Percentiles rank a stretch among this genome's conserved stretches.
These are phyloP conservation scores for Psammodynastes pulverulentus DNA, from an alignment of 2,113 vertebrate genomes.

Conservation along the genomic window DNA sequence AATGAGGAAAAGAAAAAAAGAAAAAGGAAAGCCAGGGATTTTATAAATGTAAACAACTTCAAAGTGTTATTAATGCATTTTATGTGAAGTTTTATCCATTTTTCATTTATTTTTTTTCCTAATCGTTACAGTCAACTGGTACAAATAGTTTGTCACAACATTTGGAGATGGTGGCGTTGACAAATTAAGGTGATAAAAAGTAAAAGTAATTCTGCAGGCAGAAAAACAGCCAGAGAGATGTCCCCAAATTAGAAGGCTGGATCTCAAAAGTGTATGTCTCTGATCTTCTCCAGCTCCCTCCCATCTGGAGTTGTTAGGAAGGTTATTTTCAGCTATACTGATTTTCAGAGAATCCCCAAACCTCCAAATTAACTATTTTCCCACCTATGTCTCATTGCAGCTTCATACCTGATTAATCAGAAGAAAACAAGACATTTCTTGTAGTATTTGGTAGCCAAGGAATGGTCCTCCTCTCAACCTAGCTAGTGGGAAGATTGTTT, in stretches of 20 bases:
- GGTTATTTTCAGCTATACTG: background rate
- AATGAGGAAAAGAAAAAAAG: background rate
- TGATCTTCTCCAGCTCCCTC: background rate
- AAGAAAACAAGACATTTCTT: background rate
- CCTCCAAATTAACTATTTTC: background rate
- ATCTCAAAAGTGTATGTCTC: background rate
- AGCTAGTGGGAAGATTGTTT: background rate
- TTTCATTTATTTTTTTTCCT: background rate
- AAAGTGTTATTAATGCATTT: background rate
- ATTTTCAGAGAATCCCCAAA: background rate
- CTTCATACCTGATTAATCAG: background rate
- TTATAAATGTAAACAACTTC: background rate
- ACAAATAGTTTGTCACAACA: background rate
- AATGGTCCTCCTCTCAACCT: background rate
- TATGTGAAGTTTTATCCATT: background rate
- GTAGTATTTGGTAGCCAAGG: background rate
- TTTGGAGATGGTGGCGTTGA: background rate
- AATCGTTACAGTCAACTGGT: background rate
- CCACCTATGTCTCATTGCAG: background rate
- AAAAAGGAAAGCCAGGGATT: background rate
- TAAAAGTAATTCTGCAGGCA: background rate
- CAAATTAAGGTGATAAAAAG: background rate
- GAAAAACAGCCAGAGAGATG: background rate
- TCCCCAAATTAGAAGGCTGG: background rate
- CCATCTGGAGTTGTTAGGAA: background rate